phyloP scores from a whole-genome alignment of 2,888 invertebrate genomes.

The Neuroscelio doddi region DNA sequence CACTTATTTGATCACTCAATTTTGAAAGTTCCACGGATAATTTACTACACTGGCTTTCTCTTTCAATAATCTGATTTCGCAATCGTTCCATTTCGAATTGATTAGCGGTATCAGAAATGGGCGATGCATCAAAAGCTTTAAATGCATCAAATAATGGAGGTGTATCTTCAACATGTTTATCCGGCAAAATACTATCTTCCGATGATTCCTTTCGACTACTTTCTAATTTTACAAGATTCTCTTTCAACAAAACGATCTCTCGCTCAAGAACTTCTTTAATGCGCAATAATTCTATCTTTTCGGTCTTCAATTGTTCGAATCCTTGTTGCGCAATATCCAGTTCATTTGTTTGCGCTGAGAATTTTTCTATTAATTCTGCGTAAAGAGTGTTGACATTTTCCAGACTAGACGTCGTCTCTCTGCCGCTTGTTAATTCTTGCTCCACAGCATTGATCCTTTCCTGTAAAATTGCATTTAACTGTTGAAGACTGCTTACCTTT shows the following conservation, averaged over 20 bases:
- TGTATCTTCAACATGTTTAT: too few species aligned
- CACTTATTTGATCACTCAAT: conserved; percentile 34
- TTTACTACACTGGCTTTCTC: conserved; percentile 48
- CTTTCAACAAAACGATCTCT: conserved; percentile 49
- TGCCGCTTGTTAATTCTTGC: conserved; percentile 51
- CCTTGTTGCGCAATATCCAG: conserved; percentile 70
- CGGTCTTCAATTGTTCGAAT: conserved; percentile 70
- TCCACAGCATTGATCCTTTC: conserved; percentile 65
- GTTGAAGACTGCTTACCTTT: conserved; percentile 74
- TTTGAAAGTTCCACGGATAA: conserved; percentile 31
- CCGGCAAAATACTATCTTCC: conserved; percentile 8
- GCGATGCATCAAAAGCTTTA: conserved; percentile 54
- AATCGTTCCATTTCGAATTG: conserved; percentile 43
- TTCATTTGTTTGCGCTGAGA: conserved; percentile 70
- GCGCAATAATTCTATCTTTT: conserved; percentile 52
- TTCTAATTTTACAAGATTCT: conserved; percentile 61
- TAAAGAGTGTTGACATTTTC: conserved; percentile 46
- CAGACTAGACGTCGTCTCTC: conserved; percentile 44
- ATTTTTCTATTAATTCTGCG: conserved; percentile 38
- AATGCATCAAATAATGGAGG: conserved; percentile 62
- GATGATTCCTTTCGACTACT: conserved; percentile 31
- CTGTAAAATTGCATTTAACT: conserved; percentile 71
- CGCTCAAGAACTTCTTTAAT: conserved; percentile 53
- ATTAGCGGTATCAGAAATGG: conserved; percentile 20
- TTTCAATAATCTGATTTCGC: conserved; percentile 46